These are phyloP conservation scores for Achatina immaculata DNA, from an alignment of 1,140 invertebrate species.

Conservation along the genomic window DNA sequence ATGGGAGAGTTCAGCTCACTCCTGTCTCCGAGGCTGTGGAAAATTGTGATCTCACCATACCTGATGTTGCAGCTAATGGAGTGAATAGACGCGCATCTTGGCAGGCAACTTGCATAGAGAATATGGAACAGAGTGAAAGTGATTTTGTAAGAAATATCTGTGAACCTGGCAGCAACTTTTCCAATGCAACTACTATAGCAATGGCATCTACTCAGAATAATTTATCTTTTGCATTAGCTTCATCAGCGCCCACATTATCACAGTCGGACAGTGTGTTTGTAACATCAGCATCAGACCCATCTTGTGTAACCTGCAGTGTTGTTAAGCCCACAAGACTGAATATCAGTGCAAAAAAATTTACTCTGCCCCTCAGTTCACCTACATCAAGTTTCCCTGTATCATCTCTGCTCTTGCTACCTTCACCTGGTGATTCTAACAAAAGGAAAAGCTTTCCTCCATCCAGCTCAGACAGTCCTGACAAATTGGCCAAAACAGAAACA, in stretches of 20 bases:
- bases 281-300: constrained; percentile 5
- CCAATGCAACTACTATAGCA: constrained; percentile 24
- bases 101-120: not conserved
- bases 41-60: constrained; percentile 24
- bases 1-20: constrained; percentile 20
- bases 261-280: not conserved
- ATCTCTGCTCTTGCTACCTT: not conserved
- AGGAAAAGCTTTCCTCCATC: not conserved
- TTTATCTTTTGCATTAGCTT: constrained; percentile 9
- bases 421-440: constrained; percentile 33
- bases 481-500: constrained; percentile 20
- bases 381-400: constrained; percentile 17
- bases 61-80: not conserved
- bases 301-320: not conserved
- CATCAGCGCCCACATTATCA: constrained; percentile 9
- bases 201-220: constrained; percentile 31
- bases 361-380: constrained; percentile 26
- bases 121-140: not conserved
- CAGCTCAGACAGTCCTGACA: constrained; percentile 31
- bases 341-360: constrained; percentile 13
- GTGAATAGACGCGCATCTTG: not conserved
- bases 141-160: not conserved
- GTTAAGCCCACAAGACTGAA: not conserved
- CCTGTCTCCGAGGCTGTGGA: constrained; percentile 36
- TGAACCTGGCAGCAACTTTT: constrained; percentile 22